phyloP scores from a whole-genome alignment of 1,140 invertebrate genomes.

The Drosophila prosaltans region DNA sequence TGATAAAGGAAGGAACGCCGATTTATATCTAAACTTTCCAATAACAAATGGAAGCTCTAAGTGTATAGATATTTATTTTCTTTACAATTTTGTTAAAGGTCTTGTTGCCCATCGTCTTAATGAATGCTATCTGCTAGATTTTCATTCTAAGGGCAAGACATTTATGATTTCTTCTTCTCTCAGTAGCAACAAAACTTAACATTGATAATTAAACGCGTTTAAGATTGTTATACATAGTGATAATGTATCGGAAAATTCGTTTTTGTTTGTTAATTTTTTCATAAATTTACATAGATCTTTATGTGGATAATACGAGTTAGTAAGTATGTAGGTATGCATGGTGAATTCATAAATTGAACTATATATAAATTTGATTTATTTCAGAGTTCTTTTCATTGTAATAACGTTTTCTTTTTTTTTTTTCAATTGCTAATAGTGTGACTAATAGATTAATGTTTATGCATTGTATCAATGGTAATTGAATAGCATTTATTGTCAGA shows the following conservation, averaged over 20 bases:
- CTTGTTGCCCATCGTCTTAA: neutral
- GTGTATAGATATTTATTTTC: constrained; percentile 6
- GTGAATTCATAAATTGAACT: constrained; percentile 46
- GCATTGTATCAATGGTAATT: constrained; percentile 66
- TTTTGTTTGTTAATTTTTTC: constrained; percentile 18
- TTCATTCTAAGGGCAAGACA: too few relatives aligned
- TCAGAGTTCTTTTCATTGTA: constrained; percentile 31
- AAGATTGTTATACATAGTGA: constrained; percentile 21
- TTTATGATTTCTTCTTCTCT: neutral
- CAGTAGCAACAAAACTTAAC: neutral
- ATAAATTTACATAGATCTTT: constrained; percentile 34
- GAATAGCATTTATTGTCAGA: constrained; percentile 82
- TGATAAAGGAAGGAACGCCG: neutral
- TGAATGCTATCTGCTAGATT: too few relatives aligned
- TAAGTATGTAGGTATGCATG: constrained; percentile 31
- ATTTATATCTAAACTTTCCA: neutral
- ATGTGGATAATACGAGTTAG: constrained; percentile 31
- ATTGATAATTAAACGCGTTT: constrained; percentile 20
- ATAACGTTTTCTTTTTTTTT: neutral
- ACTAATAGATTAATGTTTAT: constrained; percentile 54
- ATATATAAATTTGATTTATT: constrained; percentile 67
- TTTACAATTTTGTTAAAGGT: constrained; percentile 1
- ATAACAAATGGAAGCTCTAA: constrained; percentile 30
- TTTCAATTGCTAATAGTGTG: constrained; percentile 55
- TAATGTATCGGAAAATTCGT: constrained; percentile 31